Evolutionary conservation across 2,797 vertebrate species (phyloP), one percentile per base, ranked within the genome.

Genomic region (Eulemur mongoz): DNA sequence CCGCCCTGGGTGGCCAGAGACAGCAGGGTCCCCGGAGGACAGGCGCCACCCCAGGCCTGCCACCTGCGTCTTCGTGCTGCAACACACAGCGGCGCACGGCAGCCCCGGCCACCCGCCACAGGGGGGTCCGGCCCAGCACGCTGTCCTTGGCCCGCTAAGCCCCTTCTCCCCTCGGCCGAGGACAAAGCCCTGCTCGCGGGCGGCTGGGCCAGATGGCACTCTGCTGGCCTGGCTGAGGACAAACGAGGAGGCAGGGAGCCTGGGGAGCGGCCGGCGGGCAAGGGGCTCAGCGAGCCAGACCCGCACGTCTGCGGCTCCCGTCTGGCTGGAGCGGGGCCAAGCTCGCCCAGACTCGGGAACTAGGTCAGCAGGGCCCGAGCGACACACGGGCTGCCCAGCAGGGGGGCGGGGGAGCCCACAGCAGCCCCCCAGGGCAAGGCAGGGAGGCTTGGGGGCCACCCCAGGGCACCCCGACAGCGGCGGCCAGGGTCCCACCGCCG

Each of bases 121-220:
- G 32, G 43, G n/a, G 50, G 40, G 14, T 43, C 54, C 13, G 0
- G 38, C 40, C 0, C 0, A 2, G 40, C 7, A 1, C 91, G 30
- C 45, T 14, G 12, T 12, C 76, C 27, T 4, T 1, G 0, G 23
- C 57, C 50, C 35, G 0, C 2, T 25, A 18, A 52, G 32, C 80
- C 65, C 75, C 65, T 30, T 63, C 14, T 38, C 23, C 27, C 50
- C 15, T 2, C 0, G 0, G 52, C 5, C 1, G 3, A 11, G 63
- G 80, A 95, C 94, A 96, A 91, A 97, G 91, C 65, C 89, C 75
- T 18, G 35, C 72, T 45, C 5, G 23, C 52, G 80, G 38, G 84
- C 70, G 3, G 63, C 45, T 2, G 45, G 38, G 91, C 92, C 96
- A 96, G 93, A 95, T 92, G 95, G 93, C 35, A 92, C 91, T 65